phyloP scores from a whole-genome alignment of 2,888 invertebrate genomes.

The Odontocolon sp. region DNA sequence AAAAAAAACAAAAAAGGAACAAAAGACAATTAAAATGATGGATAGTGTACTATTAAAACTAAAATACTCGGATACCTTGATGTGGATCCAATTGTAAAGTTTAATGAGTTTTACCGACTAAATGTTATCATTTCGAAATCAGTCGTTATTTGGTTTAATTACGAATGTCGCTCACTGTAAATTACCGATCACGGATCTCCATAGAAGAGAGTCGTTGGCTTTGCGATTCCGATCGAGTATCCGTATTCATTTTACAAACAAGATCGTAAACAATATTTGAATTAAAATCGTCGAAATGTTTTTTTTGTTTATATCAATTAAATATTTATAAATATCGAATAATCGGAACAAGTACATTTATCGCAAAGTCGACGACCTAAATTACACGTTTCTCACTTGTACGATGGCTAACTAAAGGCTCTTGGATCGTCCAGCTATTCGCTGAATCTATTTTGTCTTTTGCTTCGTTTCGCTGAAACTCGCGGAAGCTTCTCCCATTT shows the following conservation, averaged over 20 bases:
- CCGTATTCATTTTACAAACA: neutral
- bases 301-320: neutral
- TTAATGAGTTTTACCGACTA: slow-evolving; percentile 51
- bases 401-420: slow-evolving; percentile 39
- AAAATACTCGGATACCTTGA: slow-evolving; percentile 59
- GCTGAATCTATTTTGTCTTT: slow-evolving; percentile 1
- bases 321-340: neutral
- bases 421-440: neutral
- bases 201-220: slow-evolving; percentile 36
- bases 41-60: slow-evolving; percentile 62
- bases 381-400: slow-evolving; percentile 30
- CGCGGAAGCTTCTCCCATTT: slow-evolving; percentile 14
- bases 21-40: slow-evolving; percentile 52
- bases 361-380: slow-evolving; percentile 39
- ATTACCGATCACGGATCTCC: slow-evolving; percentile 36
- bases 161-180: slow-evolving; percentile 62
- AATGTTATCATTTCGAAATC: slow-evolving; percentile 66
- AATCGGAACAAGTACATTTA: slow-evolving; percentile 12
- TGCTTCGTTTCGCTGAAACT: neutral
- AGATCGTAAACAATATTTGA: no score
- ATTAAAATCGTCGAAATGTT: no score
- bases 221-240: slow-evolving; percentile 25
- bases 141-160: slow-evolving; percentile 73
- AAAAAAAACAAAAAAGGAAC: slow-evolving; percentile 54
- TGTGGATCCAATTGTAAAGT: slow-evolving; percentile 42